Conservation (phyloP, 2,113 vertebrate genomes). For the Hucho hucho region DNA sequence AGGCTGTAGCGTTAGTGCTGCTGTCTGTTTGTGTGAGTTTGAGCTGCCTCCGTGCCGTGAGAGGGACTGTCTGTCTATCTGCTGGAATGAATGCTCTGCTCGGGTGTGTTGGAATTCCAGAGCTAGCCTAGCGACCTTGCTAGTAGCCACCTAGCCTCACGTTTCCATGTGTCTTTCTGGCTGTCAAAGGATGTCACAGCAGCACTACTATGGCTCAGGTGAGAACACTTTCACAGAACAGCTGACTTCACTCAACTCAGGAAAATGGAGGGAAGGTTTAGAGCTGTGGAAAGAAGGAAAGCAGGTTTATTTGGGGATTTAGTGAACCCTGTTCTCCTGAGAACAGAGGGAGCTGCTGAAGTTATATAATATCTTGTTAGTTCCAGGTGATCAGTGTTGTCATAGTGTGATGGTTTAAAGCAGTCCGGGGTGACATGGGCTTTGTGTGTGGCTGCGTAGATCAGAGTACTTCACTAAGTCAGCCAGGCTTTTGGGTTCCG, state of each 20-base stretch:
- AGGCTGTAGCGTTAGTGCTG: not conserved
- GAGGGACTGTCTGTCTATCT: not conserved
- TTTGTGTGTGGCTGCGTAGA: no score
- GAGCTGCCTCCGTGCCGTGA: not conserved
- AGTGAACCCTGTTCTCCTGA: not conserved
- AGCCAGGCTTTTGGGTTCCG: not conserved
- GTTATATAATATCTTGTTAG: not conserved
- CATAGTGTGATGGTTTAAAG: not conserved
- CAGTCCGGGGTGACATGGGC: not conserved
- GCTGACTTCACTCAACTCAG: not conserved
- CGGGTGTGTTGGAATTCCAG: not conserved
- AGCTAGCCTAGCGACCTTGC: conserved; percentile 1
- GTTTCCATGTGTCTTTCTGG: not conserved
- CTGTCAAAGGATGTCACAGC: conserved; percentile 18
- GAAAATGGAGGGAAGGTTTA: not conserved
- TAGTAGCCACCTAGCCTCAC: not conserved
- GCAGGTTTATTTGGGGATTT: not conserved
- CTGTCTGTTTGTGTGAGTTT: conserved; percentile 14
- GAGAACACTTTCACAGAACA: conserved; percentile 4
- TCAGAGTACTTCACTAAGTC: not conserved
- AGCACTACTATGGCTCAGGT: conserved; percentile 35
- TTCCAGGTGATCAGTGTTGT: not conserved
- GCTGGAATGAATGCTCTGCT: not conserved
- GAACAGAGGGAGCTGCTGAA: not conserved
- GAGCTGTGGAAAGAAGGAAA: not conserved